phyloP scores from a whole-genome alignment of 2,113 vertebrate species.

The Oryzias javanicus region DNA sequence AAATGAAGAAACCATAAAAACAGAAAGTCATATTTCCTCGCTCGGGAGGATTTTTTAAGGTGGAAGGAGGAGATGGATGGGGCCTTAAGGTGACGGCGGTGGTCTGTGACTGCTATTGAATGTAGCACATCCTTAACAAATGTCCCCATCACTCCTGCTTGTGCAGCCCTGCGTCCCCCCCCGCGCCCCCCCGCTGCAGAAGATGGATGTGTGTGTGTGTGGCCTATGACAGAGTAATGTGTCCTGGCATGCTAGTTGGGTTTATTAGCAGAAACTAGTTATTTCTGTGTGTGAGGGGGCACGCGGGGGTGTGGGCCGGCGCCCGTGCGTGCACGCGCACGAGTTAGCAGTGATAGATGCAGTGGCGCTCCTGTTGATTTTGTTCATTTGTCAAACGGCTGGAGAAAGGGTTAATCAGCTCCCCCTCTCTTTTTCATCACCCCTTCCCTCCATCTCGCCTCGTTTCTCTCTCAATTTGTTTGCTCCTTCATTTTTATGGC shows the following conservation, averaged over 20 bases:
- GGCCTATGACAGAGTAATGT: slow-evolving; percentile 74
- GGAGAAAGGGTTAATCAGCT: slow-evolving; percentile 79
- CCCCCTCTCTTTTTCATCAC: slow-evolving; percentile 37
- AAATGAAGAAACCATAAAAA: slow-evolving; percentile 67
- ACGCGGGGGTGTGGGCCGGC: not conserved
- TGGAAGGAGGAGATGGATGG: slow-evolving; percentile 53
- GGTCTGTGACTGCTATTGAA: slow-evolving; percentile 67
- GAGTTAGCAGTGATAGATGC: slow-evolving; percentile 65
- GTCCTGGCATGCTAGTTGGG: slow-evolving; percentile 74
- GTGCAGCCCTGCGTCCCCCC: slow-evolving; percentile 18
- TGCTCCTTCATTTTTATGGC: not conserved
- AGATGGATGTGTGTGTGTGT: slow-evolving; percentile 73
- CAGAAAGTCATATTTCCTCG: slow-evolving; percentile 65
- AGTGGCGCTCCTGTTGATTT: slow-evolving; percentile 55
- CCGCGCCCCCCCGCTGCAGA: slow-evolving; percentile 29
- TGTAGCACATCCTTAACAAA: slow-evolving; percentile 63
- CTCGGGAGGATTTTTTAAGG: slow-evolving; percentile 34
- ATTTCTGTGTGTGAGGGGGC: slow-evolving; percentile 53
- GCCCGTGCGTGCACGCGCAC: slow-evolving; percentile 44
- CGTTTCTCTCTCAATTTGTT: slow-evolving; percentile 16
- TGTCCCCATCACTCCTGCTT: slow-evolving; percentile 53
- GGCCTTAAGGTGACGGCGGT: slow-evolving; percentile 61
- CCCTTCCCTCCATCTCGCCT: not conserved
- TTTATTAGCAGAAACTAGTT: slow-evolving; percentile 81
- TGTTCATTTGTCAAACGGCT: slow-evolving; percentile 76